Base-by-base conservation (phyloP, 2,797 vertebrate species). In the Pogoniulus pusillus region DNA sequence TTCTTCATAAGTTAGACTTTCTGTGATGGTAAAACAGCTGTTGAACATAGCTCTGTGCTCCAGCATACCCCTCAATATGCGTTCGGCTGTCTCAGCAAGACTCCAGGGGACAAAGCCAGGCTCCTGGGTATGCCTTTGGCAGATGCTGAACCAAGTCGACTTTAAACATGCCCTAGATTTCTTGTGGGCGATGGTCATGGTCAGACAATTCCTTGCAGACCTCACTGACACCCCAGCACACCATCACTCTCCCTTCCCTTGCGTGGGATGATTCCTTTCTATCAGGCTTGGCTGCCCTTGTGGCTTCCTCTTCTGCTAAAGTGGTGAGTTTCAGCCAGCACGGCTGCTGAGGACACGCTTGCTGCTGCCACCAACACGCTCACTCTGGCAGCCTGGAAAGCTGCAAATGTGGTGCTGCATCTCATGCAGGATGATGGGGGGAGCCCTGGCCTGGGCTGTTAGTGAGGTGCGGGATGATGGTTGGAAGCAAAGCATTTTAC, bases 1-100 rank as follows among this genome's bases (percentile, higher is more conserved):
- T 65, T 88, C 87, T 87, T 69, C 0, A 0, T 63, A 82, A 71
- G 69, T 62, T 22, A 68, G 63, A 53, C 49, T 79, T 87, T 90
- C 84, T 90, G 47, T 0, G 7, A 66, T 55, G 62, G 70, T 94
- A 70, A 63, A 90, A 94, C 89, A 90, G 87, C 93, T 93, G 71
- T 91, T 85, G 77, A 72, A 85, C 74, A 94, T 22, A 76, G 74
- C 53, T 73, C 34, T 73, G n/a, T 81, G 74, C 73, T 92, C 68
- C 78, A 73, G 68, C 58, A 69, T 35, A 69, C 41, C 65, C 85
- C 78, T 65, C 39, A 51, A 34, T n/a, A 65, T 91, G 68, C 1
- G 1, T 47, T 81, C 34, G n/a, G 20, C 32, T 15, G 49, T 62
- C 92, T 76, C 87, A 81, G 24, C 75, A 70, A 63, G 27, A 14